phyloP scores from a whole-genome alignment of 2,888 invertebrate species.

The Enoplolaimus lenunculus region DNA sequence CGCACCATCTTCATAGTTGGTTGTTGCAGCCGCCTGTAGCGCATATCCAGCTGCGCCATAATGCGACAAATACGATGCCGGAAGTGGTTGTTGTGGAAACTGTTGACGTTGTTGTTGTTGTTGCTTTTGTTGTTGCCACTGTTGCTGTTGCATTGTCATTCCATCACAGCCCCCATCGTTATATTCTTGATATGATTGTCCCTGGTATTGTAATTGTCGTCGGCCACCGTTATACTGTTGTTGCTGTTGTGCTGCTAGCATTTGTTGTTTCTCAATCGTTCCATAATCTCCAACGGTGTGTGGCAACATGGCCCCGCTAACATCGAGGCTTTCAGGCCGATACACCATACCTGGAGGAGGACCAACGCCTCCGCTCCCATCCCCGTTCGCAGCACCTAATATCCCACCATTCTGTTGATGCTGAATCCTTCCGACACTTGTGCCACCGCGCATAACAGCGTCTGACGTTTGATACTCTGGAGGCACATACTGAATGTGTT shows the following conservation, averaged over 20 bases:
- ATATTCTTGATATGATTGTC: neutral
- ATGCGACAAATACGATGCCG: conserved; percentile 7
- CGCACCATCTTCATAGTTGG: neutral
- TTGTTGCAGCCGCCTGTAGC: too few relatives aligned
- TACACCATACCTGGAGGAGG: conserved; percentile 15
- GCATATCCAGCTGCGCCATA: conserved; percentile 18
- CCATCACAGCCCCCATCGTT: neutral
- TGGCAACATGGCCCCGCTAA: too few relatives aligned
- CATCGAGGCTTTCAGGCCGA: conserved; percentile 17
- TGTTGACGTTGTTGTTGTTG: neutral
- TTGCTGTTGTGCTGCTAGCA: neutral
- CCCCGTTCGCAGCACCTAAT: neutral
- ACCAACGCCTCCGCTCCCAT: too few relatives aligned
- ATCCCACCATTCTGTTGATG: conserved; percentile 12
- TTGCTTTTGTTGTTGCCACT: too few relatives aligned
- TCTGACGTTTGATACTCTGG: conserved; percentile 23
- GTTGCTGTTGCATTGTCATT: neutral
- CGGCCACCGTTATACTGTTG: neutral
- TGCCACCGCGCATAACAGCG: neutral
- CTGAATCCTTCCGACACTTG: too few relatives aligned
- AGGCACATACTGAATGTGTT: conserved; percentile 14
- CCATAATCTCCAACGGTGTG: conserved; percentile 1
- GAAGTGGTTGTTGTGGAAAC: neutral
- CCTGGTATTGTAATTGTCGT: neutral
- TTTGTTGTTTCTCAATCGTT: neutral